Evolutionary conservation across 2,113 vertebrate species (phyloP).

Genomic region (Sander vitreus): DNA sequence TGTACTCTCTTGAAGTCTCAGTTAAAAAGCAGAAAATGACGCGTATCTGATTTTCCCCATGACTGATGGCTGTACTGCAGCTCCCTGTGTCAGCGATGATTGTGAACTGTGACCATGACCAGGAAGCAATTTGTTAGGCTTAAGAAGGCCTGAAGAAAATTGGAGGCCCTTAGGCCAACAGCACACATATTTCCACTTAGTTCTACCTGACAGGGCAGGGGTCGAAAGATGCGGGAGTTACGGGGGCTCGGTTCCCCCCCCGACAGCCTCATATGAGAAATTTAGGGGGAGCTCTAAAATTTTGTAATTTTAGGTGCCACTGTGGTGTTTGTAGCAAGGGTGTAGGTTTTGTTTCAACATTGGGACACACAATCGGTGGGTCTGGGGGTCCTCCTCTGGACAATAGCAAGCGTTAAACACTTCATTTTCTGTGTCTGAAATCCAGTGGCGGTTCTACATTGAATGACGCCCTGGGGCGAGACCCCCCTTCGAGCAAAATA

Average conservation of each 20-base stretch:
- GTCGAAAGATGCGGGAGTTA: background rate
- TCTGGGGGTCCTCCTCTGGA: too few relatives aligned
- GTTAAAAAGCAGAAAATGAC: constrained; percentile 36
- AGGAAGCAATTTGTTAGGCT: constrained; percentile 81
- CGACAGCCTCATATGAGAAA: too few relatives aligned
- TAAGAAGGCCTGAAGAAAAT: constrained; percentile 59
- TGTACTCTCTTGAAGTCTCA: constrained; percentile 10
- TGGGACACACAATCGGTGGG: too few relatives aligned
- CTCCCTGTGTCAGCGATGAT: constrained; percentile 56
- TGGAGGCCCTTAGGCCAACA: constrained; percentile 60
- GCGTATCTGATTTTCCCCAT: constrained; percentile 48
- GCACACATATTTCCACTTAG: constrained; percentile 69
- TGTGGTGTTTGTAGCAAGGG: too few relatives aligned
- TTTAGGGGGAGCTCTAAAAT: too few relatives aligned
- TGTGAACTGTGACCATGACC: constrained; percentile 76
- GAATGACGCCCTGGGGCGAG: too few relatives aligned
- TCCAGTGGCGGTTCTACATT: too few relatives aligned
- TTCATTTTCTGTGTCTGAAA: background rate
- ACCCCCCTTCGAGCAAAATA: too few relatives aligned
- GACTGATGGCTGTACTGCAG: constrained; percentile 50
- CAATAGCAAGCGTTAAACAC: too few relatives aligned
- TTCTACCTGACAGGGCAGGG: constrained; percentile 43
- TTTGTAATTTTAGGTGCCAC: too few relatives aligned
- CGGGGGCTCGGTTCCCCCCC: too few relatives aligned
- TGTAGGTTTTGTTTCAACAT: too few relatives aligned